Percentiles rank a stretch among this genome's conserved stretches.
phyloP scores from a whole-genome alignment of 2,797 vertebrate genomes.

The Macroramphosus scolopax region DNA sequence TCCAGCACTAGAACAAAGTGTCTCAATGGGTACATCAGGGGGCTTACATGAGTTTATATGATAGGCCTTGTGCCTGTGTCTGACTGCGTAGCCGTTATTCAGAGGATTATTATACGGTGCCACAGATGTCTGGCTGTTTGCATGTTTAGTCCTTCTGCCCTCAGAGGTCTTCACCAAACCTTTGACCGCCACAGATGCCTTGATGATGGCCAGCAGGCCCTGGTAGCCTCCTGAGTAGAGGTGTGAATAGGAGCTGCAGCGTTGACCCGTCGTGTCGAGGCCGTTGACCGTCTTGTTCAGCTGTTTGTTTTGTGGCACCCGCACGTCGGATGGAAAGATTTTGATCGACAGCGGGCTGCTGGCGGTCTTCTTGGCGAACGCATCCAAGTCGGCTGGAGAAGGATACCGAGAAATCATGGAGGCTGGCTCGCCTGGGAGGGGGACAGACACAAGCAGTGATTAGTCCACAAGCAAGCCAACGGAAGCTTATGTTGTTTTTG shows the following conservation, averaged over 20 bases:
- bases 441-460: conserved; percentile 30
- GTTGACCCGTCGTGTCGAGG: conserved; percentile 89
- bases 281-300: conserved; percentile 93
- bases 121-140: conserved; percentile 82
- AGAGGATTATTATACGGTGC: conserved; percentile 87
- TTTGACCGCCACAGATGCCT: conserved; percentile 76
- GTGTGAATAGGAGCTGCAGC: conserved; percentile 84
- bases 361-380: conserved; percentile 94
- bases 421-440: conserved; percentile 80
- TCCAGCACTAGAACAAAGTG: conserved; percentile 80
- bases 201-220: conserved; percentile 88
- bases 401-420: conserved; percentile 88
- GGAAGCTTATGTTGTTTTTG: conserved; percentile 27
- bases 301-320: conserved; percentile 97
- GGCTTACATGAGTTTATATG: conserved; percentile 80
- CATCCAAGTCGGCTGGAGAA: conserved; percentile 92
- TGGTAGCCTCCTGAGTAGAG: conserved; percentile 83
- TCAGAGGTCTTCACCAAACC: conserved; percentile 88
- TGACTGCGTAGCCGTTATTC: conserved; percentile 83
- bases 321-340: conserved; percentile 95
- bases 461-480: conserved; percentile 15
- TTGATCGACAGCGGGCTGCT: conserved; percentile 94
- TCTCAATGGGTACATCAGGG: conserved; percentile 75
- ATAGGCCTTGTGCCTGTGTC: conserved; percentile 83
- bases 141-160: conserved; percentile 92